A percentile compares a stretch with the other conserved stretches of the same genome.
Evolutionary conservation across 1,140 invertebrate species (phyloP).

Genomic region (Halictus rubicundus): DNA sequence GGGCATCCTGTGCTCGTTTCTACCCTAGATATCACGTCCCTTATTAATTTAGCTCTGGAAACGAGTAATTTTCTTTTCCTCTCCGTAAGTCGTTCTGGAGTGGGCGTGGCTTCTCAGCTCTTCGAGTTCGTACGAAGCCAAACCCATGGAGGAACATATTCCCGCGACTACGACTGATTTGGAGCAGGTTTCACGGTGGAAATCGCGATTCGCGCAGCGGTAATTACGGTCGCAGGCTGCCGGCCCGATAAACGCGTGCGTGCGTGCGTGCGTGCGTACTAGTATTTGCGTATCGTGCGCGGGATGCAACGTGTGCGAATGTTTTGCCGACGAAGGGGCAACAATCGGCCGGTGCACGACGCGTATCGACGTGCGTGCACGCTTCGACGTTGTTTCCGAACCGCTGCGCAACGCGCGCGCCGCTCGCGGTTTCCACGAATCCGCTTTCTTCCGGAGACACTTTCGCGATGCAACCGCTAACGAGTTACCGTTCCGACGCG

Average conservation of each 20-base stretch:
- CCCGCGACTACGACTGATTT: too few relatives aligned
- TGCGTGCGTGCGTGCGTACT: conserved; percentile 19
- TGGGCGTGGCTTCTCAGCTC: too few relatives aligned
- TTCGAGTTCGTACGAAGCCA: too few relatives aligned
- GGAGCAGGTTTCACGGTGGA: conserved; percentile 10
- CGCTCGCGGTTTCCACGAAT: conserved; percentile 15
- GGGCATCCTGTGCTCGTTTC: too few relatives aligned
- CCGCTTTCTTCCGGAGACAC: neutral
- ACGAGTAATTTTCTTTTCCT: too few relatives aligned
- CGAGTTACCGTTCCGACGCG: neutral
- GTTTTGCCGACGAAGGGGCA: conserved; percentile 41
- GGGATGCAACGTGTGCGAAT: conserved; percentile 37
- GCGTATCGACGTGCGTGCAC: conserved; percentile 50
- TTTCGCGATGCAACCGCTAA: neutral
- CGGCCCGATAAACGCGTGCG: neutral
- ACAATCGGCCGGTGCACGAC: conserved; percentile 65
- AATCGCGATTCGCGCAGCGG: conserved; percentile 7
- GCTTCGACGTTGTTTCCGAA: neutral
- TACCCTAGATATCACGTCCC: too few relatives aligned
- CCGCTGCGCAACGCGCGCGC: neutral
- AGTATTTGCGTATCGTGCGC: conserved; percentile 42
- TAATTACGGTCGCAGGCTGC: neutral
- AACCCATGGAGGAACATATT: too few relatives aligned
- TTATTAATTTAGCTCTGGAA: too few relatives aligned
- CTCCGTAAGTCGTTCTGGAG: too few relatives aligned